phyloP scores from a whole-genome alignment of 2,888 invertebrate genomes.

The Synanthedon tipuliformis region DNA sequence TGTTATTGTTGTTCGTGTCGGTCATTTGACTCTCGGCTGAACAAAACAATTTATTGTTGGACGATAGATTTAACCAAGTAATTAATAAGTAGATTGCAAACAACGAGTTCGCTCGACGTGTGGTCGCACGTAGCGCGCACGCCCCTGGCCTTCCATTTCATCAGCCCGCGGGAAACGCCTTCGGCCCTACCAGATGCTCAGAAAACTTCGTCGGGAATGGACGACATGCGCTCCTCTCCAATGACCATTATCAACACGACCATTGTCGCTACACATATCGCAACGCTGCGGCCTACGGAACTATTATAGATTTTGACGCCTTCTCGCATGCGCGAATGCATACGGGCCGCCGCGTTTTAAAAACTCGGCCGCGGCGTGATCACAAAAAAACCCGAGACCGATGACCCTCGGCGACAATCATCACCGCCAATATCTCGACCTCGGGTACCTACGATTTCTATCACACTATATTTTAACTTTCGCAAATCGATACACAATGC shows the following conservation, averaged over 20 bases:
- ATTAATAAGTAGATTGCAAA: conserved; percentile 47
- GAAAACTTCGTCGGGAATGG: conserved; percentile 10
- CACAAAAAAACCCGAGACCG: conserved; percentile 49
- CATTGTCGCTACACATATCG: conserved; percentile 40
- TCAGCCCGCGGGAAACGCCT: conserved; percentile 61
- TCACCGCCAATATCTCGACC: conserved; percentile 22
- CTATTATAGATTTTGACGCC: conserved; percentile 68
- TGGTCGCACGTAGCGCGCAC: conserved; percentile 46
- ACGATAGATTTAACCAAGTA: conserved; percentile 46
- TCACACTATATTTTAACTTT: conserved; percentile 35
- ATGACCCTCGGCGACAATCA: conserved; percentile 46
- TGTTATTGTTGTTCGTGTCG: conserved; percentile 24
- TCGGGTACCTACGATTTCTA: conserved; percentile 19
- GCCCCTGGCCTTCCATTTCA: conserved; percentile 46
- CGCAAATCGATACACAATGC: conserved; percentile 67
- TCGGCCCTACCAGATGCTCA: conserved; percentile 20
- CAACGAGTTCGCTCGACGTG: conserved; percentile 45
- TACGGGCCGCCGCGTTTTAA: conserved; percentile 63
- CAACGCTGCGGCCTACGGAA: conserved; percentile 48
- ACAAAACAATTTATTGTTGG: conserved; percentile 31
- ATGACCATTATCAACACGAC: conserved; percentile 37
- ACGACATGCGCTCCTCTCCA: conserved; percentile 6
- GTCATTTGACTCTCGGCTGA: conserved; percentile 4
- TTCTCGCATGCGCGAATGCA: conserved; percentile 68
- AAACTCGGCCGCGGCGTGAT: conserved; percentile 61